Conservation (phyloP, 2,797 vertebrate species). For the Cyclopterus lumpus region DNA sequence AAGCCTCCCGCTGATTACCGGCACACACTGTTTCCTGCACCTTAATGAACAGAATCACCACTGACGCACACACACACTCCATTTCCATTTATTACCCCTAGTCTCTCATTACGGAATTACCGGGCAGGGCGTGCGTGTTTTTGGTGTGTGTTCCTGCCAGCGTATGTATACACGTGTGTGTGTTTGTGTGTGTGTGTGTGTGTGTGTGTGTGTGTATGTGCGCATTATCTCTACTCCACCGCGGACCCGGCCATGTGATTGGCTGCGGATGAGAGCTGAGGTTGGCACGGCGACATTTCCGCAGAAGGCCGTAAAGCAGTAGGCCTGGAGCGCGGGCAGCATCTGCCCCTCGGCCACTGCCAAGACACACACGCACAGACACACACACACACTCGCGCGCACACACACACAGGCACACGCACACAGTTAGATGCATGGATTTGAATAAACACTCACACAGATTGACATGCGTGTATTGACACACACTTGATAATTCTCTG, state of each 20-base stretch:
- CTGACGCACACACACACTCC: conserved; percentile 61
- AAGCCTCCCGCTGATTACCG: conserved; percentile 65
- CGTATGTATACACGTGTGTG: conserved; percentile 33
- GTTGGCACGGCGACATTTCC: conserved; percentile 83
- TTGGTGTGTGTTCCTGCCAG: conserved; percentile 14
- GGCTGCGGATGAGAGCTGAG: conserved; percentile 80
- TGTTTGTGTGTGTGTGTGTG: conserved; percentile 61
- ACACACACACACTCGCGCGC: conserved; percentile 48
- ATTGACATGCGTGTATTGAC: conserved; percentile 65
- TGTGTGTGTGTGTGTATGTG: conserved; percentile 62
- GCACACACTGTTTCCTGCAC: conserved; percentile 69
- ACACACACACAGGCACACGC: conserved; percentile 52
- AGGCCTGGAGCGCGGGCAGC: conserved; percentile 83
- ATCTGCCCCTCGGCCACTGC: conserved; percentile 82
- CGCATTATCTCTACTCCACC: conserved; percentile 74
- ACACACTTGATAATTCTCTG: conserved; percentile 65
- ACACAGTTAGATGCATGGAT: conserved; percentile 27
- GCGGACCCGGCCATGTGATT: conserved; percentile 74
- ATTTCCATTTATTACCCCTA: conserved; percentile 70
- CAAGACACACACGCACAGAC: conserved; percentile 69
- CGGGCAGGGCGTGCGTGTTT: conserved; percentile 15
- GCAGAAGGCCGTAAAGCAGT: conserved; percentile 85
- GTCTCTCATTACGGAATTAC: conserved; percentile 68
- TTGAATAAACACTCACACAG: conserved; percentile 54
- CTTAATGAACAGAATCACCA: conserved; percentile 75